These are phyloP conservation scores for Toxotes jaculatrix DNA, from an alignment of 2,113 vertebrate species.

Conservation along the genomic window DNA sequence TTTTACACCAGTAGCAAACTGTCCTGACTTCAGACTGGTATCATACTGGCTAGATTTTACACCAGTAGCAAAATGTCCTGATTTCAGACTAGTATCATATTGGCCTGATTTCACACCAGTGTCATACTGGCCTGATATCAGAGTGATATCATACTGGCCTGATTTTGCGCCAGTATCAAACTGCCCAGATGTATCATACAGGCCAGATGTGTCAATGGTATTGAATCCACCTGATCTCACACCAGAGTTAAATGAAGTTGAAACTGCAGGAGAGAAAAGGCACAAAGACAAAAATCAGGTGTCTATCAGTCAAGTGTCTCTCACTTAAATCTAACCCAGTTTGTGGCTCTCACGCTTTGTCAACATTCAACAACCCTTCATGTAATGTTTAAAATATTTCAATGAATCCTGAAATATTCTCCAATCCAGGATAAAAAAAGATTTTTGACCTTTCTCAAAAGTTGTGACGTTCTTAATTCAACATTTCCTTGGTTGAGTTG, in stretches of 20 bases:
- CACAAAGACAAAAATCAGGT: conserved; percentile 15
- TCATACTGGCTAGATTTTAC: conserved; percentile 52
- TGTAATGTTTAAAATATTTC: background rate
- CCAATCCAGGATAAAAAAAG: no score
- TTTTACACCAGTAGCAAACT: conserved; percentile 2
- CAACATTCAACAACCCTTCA: background rate
- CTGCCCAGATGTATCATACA: conserved; percentile 28
- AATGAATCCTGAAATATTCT: background rate
- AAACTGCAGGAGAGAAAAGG: conserved; percentile 50
- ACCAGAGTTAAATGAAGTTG: conserved; percentile 52
- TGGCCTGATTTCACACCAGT: conserved; percentile 26
- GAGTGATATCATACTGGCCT: conserved; percentile 29
- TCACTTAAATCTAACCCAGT: background rate
- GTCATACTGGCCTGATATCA: conserved; percentile 48
- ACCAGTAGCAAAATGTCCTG: conserved; percentile 36
- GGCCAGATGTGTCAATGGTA: conserved; percentile 18
- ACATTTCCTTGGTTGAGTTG: no score
- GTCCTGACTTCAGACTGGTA: conserved; percentile 1
- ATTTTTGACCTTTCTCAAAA: no score
- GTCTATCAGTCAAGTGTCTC: no score
- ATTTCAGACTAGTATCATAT: conserved; percentile 21
- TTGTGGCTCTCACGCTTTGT: background rate
- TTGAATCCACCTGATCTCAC: conserved; percentile 52
- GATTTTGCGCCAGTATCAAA: conserved; percentile 36
- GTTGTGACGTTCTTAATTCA: no score